Percentiles rank a stretch among this genome's conserved stretches.
These are phyloP conservation scores for Fregetta grallaria DNA, from an alignment of 2,113 vertebrate species.

Conservation along the genomic window DNA sequence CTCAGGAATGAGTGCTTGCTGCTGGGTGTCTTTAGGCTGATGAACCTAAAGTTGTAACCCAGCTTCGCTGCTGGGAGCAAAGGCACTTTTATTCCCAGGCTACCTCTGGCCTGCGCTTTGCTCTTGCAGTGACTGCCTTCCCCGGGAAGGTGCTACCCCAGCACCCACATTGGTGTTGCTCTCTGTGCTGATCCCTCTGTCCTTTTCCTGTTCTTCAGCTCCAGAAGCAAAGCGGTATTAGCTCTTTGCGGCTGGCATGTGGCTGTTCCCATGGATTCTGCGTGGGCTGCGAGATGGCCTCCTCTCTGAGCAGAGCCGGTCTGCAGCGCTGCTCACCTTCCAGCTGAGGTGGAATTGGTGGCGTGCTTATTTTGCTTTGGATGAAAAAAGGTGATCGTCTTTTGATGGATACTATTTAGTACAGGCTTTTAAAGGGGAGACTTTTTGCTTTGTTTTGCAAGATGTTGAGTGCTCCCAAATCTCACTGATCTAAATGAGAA, in stretches of 20 bases:
- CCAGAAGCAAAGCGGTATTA: neutral
- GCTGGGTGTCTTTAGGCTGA: neutral
- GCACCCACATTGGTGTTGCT: accelerated
- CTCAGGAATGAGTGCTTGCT: neutral
- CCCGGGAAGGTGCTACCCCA: neutral
- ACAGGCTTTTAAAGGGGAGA: neutral
- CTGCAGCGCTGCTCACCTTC: neutral
- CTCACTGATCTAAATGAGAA: neutral
- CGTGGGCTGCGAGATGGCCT: neutral
- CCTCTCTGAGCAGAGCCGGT: neutral
- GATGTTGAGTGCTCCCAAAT: neutral
- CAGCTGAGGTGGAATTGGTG: accelerated
- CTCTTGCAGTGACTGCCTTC: neutral
- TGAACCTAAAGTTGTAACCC: neutral
- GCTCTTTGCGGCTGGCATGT: no score
- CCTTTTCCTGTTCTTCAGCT: neutral
- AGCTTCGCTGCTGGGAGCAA: neutral
- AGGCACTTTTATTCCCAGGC: neutral
- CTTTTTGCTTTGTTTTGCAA: neutral
- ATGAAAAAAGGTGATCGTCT: neutral
- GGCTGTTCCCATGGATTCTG: neutral
- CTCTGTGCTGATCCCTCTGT: neutral
- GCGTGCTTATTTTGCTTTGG: neutral
- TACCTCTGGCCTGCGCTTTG: neutral
- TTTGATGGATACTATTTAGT: neutral